Evolutionary conservation across 1,140 invertebrate genomes (phyloP).

Genomic region (Helicoverpa zea): DNA sequence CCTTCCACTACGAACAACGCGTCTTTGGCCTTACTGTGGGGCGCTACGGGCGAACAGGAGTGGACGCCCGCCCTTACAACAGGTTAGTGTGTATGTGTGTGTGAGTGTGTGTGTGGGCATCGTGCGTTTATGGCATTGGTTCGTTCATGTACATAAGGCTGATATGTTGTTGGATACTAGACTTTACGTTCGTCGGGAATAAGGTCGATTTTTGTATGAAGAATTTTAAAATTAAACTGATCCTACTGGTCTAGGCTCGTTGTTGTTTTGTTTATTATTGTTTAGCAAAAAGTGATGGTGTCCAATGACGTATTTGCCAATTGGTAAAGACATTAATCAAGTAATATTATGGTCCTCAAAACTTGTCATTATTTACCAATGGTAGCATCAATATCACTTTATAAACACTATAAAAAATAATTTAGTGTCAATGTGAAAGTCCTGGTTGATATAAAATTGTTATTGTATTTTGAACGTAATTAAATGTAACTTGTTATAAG

Average conservation of each 20-base stretch:
- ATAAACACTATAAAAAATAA: no score
- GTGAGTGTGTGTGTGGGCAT: constrained; percentile 8
- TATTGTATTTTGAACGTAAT: no score
- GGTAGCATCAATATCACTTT: no score
- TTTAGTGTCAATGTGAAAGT: no score
- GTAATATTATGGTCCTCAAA: background rate
- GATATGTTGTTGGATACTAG: background rate
- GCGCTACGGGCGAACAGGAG: constrained; percentile 96
- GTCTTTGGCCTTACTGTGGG: constrained; percentile 93
- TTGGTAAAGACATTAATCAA: constrained; percentile 21
- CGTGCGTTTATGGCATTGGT: constrained; percentile 9
- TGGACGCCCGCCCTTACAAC: constrained; percentile 98
- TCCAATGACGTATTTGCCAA: background rate
- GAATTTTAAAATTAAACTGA: no score
- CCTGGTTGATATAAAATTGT: no score
- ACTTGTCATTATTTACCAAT: background rate
- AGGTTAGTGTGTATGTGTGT: constrained; percentile 87
- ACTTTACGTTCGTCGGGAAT: background rate
- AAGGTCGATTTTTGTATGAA: no score
- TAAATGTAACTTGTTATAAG: background rate
- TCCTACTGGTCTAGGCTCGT: no score
- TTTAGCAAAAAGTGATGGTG: background rate
- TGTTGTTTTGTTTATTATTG: background rate
- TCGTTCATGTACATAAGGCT: background rate
- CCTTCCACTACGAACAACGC: constrained; percentile 93